These are phyloP conservation scores for Scolanthus callimorphus DNA, from an alignment of 92 coral and sea anemone genomes.

Conservation along the genomic window DNA sequence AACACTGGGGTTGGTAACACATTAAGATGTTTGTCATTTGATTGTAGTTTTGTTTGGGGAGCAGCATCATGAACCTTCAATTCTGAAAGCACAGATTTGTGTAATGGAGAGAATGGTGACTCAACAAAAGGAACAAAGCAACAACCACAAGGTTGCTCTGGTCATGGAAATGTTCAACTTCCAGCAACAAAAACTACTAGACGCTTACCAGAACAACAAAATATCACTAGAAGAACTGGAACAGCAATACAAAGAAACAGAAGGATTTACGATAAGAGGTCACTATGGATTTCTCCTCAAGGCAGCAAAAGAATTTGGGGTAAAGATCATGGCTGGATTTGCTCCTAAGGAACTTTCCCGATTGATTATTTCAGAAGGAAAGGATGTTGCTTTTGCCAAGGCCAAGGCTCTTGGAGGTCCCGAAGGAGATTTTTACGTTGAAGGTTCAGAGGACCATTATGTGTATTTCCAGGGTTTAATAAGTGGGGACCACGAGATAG, in stretches of 20 bases:
- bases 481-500: conserved; percentile 53
- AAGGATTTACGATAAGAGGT: conserved; percentile 47
- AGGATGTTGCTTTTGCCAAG: conserved; percentile 33
- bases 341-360: conserved; percentile 55
- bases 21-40: no score
- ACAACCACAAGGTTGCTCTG: conserved; percentile 5
- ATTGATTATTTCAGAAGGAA: conserved; percentile 51
- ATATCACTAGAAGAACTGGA: conserved; percentile 59
- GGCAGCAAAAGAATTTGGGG: conserved; percentile 56
- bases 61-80: conserved; percentile 62
- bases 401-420: conserved; percentile 47
- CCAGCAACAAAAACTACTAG: conserved; percentile 62
- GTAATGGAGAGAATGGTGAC: conserved; percentile 76
- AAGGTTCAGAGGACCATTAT: conserved; percentile 77
- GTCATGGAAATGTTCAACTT: conserved; percentile 79
- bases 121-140: conserved; percentile 26
- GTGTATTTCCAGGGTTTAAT: conserved; percentile 69
- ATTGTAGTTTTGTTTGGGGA: conserved; percentile 86
- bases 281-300: conserved; percentile 68
- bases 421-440: conserved; percentile 42
- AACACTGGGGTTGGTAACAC: no score
- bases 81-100: conserved; percentile 75
- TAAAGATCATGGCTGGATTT: conserved; percentile 66
- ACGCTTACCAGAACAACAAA: conserved; percentile 53
- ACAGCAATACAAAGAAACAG: conserved; percentile 52